These are phyloP conservation scores for Varanus salvator DNA, from an alignment of 2,113 vertebrate species.

Conservation along the genomic window DNA sequence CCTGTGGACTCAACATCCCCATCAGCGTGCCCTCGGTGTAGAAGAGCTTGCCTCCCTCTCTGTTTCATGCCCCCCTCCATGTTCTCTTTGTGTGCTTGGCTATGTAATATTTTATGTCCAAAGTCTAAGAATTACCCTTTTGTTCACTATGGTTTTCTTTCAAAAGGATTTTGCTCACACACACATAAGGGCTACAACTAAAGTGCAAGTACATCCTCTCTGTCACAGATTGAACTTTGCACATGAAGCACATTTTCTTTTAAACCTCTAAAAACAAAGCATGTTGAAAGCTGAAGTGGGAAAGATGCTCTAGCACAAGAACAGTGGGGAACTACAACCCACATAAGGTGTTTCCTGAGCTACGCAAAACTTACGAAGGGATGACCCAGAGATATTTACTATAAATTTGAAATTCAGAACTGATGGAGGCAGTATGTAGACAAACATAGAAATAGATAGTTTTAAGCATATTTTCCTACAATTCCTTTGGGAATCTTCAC, in stretches of 20 bases:
- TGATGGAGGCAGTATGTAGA: constrained; percentile 5
- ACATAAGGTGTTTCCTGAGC: not conserved
- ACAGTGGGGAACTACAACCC: constrained; percentile 13
- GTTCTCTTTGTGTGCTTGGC: not conserved
- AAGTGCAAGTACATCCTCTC: constrained; percentile 26
- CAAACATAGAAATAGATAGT: constrained; percentile 6
- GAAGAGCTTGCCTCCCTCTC: not conserved
- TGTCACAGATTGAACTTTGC: constrained; percentile 40
- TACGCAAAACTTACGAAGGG: not conserved
- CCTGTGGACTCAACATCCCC: not conserved
- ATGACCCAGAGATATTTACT: not conserved
- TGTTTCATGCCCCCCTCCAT: not conserved
- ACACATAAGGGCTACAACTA: not conserved
- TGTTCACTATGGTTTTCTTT: constrained; percentile 17
- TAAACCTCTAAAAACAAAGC: constrained; percentile 28
- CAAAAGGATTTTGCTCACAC: constrained; percentile 24
- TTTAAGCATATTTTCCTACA: not conserved
- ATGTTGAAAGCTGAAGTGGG: constrained; percentile 16
- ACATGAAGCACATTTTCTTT: constrained; percentile 21
- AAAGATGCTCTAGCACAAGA: constrained; percentile 35
- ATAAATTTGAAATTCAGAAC: constrained; percentile 1
- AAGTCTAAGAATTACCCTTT: not conserved
- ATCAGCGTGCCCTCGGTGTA: not conserved
- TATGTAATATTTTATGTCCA: not conserved
- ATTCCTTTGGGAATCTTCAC: not conserved